These are phyloP conservation scores for Triplophysa yarkandensis DNA, from an alignment of 2,797 vertebrate species.

Conservation along the genomic window DNA sequence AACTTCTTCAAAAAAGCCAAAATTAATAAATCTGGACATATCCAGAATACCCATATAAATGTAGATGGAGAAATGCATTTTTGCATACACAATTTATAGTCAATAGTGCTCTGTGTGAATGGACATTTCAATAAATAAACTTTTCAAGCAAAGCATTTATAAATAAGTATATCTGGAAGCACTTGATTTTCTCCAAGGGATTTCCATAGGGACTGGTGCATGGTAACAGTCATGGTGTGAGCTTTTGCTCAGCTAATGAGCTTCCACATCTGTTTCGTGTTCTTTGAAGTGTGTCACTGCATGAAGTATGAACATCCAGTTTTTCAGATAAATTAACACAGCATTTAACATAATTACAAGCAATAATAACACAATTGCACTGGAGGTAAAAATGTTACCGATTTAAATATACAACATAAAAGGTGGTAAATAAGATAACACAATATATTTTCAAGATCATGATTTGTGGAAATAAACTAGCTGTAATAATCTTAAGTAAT, in stretches of 20 bases:
- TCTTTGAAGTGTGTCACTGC: conserved; percentile 53
- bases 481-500: neutral
- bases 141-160: neutral
- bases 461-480: neutral
- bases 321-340: conserved; percentile 9
- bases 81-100: neutral
- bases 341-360: neutral
- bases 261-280: conserved; percentile 51
- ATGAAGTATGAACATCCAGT: conserved; percentile 8
- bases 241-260: conserved; percentile 54
- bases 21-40: neutral
- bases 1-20: neutral
- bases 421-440: too few species aligned
- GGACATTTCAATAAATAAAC: neutral
- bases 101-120: neutral
- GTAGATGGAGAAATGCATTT: neutral
- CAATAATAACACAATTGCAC: neutral
- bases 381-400: too few species aligned
- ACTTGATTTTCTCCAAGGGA: neutral
- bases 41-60: neutral
- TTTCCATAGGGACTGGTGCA: conserved; percentile 5
- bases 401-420: neutral
- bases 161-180: neutral
- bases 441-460: too few species aligned
- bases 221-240: conserved; percentile 16